Evolutionary conservation across 2,113 vertebrate species (phyloP).

Genomic region (Tretioscincus oriximinensis): DNA sequence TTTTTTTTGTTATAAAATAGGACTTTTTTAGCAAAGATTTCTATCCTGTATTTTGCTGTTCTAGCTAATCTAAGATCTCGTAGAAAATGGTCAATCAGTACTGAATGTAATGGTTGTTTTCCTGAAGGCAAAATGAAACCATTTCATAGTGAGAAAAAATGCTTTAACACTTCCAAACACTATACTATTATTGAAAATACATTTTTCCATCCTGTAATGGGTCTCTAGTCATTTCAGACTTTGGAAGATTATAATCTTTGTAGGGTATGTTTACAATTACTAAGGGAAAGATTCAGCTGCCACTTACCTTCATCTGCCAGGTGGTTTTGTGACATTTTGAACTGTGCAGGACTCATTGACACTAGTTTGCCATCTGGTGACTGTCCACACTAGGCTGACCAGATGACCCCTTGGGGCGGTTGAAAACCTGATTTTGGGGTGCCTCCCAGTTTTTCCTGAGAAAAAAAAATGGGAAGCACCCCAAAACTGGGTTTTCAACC

Average conservation of each 20-base stretch:
- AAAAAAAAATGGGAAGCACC: too few species aligned
- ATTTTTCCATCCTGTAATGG: not conserved
- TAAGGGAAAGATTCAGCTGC: too few species aligned
- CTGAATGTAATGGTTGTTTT: not conserved
- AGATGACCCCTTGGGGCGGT: too few species aligned
- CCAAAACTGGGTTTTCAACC: too few species aligned
- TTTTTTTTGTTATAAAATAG: not conserved
- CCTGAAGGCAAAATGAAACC: not conserved
- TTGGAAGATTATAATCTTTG: not conserved
- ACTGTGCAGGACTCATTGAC: too few species aligned
- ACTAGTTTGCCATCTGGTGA: too few species aligned
- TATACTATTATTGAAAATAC: not conserved
- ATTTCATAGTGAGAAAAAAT: not conserved
- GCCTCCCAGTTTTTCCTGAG: too few species aligned
- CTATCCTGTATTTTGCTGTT: not conserved
- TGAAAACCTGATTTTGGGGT: too few species aligned
- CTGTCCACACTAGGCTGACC: too few species aligned
- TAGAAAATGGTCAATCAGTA: not conserved
- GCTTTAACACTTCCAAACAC: not conserved
- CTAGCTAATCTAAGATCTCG: not conserved
- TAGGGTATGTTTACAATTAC: too few species aligned
- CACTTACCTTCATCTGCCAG: too few species aligned
- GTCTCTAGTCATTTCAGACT: not conserved
- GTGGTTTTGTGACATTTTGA: too few species aligned
- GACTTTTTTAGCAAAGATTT: not conserved